phyloP scores from a whole-genome alignment of 2,888 invertebrate species.

The Oxyteleia sp. region DNA sequence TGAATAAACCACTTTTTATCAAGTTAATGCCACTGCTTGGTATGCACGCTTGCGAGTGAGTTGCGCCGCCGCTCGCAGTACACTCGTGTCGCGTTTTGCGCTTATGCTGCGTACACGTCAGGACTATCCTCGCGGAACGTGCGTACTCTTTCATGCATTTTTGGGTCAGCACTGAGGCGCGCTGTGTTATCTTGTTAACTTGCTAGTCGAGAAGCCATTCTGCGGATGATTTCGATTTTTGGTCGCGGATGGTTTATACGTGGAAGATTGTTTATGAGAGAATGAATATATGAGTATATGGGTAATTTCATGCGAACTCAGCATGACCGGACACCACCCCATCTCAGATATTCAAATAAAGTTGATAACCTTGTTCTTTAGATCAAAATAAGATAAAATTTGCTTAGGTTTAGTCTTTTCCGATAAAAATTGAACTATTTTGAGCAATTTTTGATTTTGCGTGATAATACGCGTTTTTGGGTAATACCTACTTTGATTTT shows the following conservation, averaged over 20 bases:
- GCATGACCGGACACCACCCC: no score
- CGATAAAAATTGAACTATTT: no score
- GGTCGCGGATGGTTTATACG: background rate
- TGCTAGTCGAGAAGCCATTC: background rate
- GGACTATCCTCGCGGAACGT: conserved; percentile 54
- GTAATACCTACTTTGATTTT: no score
- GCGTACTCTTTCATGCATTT: conserved; percentile 49
- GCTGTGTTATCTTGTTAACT: conserved; percentile 41
- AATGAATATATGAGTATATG: no score
- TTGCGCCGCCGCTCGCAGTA: conserved; percentile 13
- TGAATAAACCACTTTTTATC: conserved; percentile 80
- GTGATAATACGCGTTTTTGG: no score
- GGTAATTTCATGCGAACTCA: no score
- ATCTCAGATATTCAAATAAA: no score
- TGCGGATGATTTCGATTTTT: conserved; percentile 1
- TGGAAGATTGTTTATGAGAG: no score
- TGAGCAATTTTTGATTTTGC: no score
- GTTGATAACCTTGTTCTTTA: no score
- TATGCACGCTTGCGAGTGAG: conserved; percentile 69
- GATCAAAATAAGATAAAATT: no score
- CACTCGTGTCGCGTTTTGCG: conserved; percentile 49
- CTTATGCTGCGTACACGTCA: conserved; percentile 30
- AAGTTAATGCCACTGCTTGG: conserved; percentile 75
- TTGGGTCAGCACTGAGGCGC: conserved; percentile 47
- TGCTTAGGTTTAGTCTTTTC: no score